These are phyloP conservation scores for Thaumetopoea pityocampa DNA, from an alignment of 1,140 invertebrate genomes.

Conservation along the genomic window DNA sequence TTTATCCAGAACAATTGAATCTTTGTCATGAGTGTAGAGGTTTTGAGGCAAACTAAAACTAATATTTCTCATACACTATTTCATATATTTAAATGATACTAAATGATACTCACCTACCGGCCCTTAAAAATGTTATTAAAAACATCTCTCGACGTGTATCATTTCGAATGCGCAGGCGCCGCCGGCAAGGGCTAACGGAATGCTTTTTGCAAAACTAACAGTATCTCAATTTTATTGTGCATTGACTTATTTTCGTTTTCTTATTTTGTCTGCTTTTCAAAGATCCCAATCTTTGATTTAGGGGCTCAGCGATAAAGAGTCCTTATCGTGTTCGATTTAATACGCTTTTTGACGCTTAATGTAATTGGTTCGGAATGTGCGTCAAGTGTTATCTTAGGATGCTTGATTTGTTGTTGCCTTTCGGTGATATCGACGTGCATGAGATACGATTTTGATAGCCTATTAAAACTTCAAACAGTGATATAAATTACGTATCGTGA, in stretches of 20 bases:
- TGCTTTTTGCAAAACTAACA: conserved; percentile 49
- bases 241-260: conserved; percentile 42
- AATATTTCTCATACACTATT: too few relatives aligned
- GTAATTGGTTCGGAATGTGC: conserved; percentile 5
- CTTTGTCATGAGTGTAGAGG: too few relatives aligned
- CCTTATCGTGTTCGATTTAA: conserved; percentile 11
- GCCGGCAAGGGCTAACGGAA: conserved; percentile 40
- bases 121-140: conserved; percentile 3
- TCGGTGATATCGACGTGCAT: too few relatives aligned
- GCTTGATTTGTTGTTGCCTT: too few relatives aligned
- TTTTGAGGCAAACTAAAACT: too few relatives aligned
- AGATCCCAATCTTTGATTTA: conserved; percentile 62
- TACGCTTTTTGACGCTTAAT: conserved; percentile 12
- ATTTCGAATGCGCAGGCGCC: conserved; percentile 17
- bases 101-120: too few relatives aligned
- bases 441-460: too few relatives aligned
- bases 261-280: conserved; percentile 45
- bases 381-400: too few relatives aligned
- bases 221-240: conserved; percentile 59
- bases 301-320: conserved; percentile 34
- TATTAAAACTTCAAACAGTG: too few relatives aligned
- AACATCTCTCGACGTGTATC: conserved; percentile 4
- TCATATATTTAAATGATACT: too few relatives aligned
- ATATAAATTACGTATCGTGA: too few relatives aligned
- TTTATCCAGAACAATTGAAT: too few relatives aligned